These are phyloP conservation scores for Galleria mellonella DNA, from an alignment of 1,140 invertebrate species.

Conservation along the genomic window DNA sequence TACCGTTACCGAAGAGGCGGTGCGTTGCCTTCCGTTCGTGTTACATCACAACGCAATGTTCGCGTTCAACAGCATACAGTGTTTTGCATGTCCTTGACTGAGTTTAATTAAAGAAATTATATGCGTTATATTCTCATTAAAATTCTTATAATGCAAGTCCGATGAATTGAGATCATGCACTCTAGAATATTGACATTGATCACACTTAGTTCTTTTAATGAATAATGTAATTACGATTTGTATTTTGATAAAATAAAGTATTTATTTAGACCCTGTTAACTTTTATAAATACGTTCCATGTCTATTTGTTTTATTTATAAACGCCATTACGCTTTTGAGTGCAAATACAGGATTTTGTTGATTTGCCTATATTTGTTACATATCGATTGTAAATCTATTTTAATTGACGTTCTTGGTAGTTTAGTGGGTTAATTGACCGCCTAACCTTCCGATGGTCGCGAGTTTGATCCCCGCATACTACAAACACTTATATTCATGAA, in stretches of 20 bases:
- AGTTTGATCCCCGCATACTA: too few species aligned
- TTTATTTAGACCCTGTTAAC: too few species aligned
- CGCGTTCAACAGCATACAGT: background rate
- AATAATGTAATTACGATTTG: too few species aligned
- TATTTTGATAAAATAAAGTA: too few species aligned
- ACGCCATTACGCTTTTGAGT: too few species aligned
- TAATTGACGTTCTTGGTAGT: too few species aligned
- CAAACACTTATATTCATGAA: too few species aligned
- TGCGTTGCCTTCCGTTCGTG: background rate
- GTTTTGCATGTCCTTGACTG: constrained; percentile 6
- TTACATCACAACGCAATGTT: constrained; percentile 4
- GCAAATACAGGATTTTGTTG: too few species aligned
- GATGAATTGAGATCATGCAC: background rate
- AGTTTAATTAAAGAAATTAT: background rate
- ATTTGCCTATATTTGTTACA: too few species aligned
- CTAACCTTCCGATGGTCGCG: too few species aligned
- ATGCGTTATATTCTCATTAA: background rate
- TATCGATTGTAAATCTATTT: too few species aligned
- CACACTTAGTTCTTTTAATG: background rate
- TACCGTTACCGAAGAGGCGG: background rate
- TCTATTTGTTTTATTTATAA: background rate
- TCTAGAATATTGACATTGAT: background rate
- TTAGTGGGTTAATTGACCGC: too few species aligned
- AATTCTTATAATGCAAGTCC: background rate
- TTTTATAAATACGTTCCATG: background rate